phyloP scores from a whole-genome alignment of 2,888 invertebrate species.

The Perdita meconis region DNA sequence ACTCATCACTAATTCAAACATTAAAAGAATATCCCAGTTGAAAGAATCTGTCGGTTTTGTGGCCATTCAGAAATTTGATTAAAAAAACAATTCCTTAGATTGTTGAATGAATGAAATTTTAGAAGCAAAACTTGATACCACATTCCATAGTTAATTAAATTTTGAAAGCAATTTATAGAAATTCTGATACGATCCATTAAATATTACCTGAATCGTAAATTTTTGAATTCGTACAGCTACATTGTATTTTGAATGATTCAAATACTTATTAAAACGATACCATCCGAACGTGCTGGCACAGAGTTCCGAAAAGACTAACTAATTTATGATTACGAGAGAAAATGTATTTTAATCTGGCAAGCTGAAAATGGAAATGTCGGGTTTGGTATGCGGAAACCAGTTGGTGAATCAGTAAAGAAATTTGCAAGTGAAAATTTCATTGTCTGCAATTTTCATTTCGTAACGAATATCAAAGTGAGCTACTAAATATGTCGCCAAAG shows the following conservation, averaged over 20 bases:
- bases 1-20: too few species aligned
- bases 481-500: conserved; percentile 21
- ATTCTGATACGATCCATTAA: neutral
- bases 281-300: neutral
- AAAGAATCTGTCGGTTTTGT: too few species aligned
- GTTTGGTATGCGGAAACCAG: neutral
- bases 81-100: too few species aligned
- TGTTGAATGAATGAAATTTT: too few species aligned
- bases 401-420: conserved; percentile 37
- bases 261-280: too few species aligned
- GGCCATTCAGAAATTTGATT: too few species aligned
- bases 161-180: too few species aligned
- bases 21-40: too few species aligned
- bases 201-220: neutral
- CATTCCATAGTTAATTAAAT: too few species aligned
- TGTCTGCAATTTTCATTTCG: conserved; percentile 16
- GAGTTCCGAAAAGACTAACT: neutral
- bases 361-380: conserved; percentile 14
- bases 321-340: neutral
- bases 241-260: too few species aligned
- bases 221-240: too few species aligned
- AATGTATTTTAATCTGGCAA: neutral
- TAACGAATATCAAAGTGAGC: conserved; percentile 8
- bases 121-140: too few species aligned
- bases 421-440: conserved; percentile 45